These are phyloP conservation scores for Mesitornis unicolor DNA, from an alignment of 2,113 vertebrate genomes.

Conservation along the genomic window DNA sequence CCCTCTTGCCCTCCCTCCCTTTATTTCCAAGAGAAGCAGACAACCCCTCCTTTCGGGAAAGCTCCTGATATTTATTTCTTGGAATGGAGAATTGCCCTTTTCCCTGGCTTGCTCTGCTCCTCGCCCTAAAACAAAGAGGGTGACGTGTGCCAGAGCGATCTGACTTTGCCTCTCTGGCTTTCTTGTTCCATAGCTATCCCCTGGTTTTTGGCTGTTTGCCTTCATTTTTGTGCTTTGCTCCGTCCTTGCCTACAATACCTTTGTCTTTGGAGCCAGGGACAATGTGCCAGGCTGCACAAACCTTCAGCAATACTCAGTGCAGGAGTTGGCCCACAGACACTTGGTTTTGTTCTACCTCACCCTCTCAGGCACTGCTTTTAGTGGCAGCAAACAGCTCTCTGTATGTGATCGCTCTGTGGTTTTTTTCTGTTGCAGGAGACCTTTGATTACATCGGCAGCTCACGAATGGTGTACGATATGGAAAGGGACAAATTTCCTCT, in stretches of 20 bases:
- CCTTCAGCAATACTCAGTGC: background rate
- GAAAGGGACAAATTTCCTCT: constrained; percentile 73
- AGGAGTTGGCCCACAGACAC: rapidly evolving
- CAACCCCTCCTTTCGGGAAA: background rate
- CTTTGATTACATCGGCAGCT: constrained; percentile 98
- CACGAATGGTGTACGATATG: constrained; percentile 87
- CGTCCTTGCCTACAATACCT: background rate
- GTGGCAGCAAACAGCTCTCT: background rate
- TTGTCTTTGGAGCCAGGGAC: background rate
- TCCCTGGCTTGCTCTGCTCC: background rate
- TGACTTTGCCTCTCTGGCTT: background rate
- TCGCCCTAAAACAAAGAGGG: background rate
- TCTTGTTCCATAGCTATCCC: background rate
- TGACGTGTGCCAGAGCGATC: background rate
- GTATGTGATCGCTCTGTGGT: rapidly evolving
- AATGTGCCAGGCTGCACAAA: background rate
- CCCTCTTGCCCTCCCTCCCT: background rate
- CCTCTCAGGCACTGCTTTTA: background rate
- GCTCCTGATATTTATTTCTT: background rate
- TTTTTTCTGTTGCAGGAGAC: constrained; percentile 76
- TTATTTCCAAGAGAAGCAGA: background rate
- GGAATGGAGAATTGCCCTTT: background rate
- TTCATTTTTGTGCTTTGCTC: background rate
- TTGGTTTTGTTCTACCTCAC: background rate
- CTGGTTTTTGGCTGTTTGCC: background rate